Conservation (phyloP, 1,140 invertebrate species). For the Aphidius ervi region DNA sequence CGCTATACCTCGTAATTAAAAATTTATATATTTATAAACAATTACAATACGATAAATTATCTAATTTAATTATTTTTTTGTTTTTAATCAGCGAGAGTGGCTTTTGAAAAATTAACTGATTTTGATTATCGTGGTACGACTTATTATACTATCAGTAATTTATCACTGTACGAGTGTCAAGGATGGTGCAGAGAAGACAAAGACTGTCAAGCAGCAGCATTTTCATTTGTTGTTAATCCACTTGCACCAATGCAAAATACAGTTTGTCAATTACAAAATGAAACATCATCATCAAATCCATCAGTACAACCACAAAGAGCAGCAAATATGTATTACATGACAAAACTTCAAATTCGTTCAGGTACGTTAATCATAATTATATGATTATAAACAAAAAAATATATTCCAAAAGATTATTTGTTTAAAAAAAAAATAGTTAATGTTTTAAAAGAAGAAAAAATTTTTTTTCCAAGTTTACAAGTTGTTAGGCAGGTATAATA, state of each 20-base stretch:
- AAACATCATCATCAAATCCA: slow-evolving; percentile 83
- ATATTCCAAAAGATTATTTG: background rate
- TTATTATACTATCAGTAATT: slow-evolving; percentile 88
- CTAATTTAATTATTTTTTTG: slow-evolving; percentile 9
- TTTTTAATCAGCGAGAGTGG: slow-evolving; percentile 65
- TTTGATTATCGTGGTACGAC: slow-evolving; percentile 85
- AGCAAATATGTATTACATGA: slow-evolving; percentile 93
- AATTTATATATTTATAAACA: slow-evolving; percentile 17
- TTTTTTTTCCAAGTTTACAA: too few species aligned
- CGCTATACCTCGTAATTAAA: slow-evolving; percentile 38
- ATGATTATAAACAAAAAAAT: slow-evolving; percentile 1
- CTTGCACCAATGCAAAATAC: slow-evolving; percentile 89
- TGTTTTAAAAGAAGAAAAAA: too few species aligned
- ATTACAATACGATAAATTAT: slow-evolving; percentile 14
- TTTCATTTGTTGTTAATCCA: slow-evolving; percentile 89
- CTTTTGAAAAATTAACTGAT: slow-evolving; percentile 91
- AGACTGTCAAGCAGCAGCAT: slow-evolving; percentile 85
- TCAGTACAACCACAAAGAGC: slow-evolving; percentile 74
- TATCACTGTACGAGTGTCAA: slow-evolving; percentile 90
- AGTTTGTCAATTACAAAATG: slow-evolving; percentile 86
- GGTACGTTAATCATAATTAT: slow-evolving; percentile 50
- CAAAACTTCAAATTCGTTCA: slow-evolving; percentile 84
- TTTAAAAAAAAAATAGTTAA: background rate
- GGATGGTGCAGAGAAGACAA: slow-evolving; percentile 89
- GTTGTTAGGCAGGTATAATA: too few species aligned